Percentiles rank a stretch among this genome's conserved stretches.
Evolutionary conservation across 2,888 invertebrate genomes (phyloP).

Genomic region (Amiota mariae): DNA sequence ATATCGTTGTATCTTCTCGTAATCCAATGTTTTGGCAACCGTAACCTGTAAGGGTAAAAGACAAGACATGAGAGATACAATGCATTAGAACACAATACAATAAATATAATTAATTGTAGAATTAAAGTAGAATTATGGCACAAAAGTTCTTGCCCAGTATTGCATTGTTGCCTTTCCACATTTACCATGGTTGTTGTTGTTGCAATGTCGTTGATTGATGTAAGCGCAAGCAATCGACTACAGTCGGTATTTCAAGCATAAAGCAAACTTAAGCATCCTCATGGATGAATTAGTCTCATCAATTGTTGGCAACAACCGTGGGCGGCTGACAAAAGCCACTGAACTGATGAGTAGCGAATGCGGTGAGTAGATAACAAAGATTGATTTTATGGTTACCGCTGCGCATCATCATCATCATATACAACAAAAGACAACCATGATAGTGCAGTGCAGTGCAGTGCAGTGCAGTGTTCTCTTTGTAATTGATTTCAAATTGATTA

Average conservation of each 20-base stretch:
- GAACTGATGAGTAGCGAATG: slow-evolving; percentile 13
- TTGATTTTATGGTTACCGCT: slow-evolving; percentile 25
- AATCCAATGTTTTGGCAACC: slow-evolving; percentile 89
- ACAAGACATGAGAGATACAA: slow-evolving; percentile 8
- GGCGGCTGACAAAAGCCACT: slow-evolving; percentile 32
- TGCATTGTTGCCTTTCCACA: neutral
- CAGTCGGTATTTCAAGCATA: slow-evolving; percentile 14
- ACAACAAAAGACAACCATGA: neutral
- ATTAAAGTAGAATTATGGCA: slow-evolving; percentile 26
- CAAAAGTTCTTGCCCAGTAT: neutral
- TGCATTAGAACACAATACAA: slow-evolving; percentile 3
- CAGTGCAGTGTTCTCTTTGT: slow-evolving; percentile 14
- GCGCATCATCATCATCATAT: slow-evolving; percentile 12
- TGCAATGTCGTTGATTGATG: slow-evolving; percentile 11
- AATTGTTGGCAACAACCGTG: slow-evolving; percentile 15
- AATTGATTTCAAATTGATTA: slow-evolving; percentile 19
- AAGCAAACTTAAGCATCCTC: neutral
- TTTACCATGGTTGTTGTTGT: neutral
- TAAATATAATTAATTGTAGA: slow-evolving; percentile 28
- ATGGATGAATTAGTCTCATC: slow-evolving; percentile 21
- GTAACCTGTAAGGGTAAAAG: slow-evolving; percentile 77
- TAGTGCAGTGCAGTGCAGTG: slow-evolving; percentile 3
- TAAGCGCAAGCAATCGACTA: neutral
- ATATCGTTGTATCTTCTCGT: slow-evolving; percentile 89
- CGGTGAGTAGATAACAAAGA: slow-evolving; percentile 22